Base-by-base conservation (phyloP, 1,140 invertebrate species). In the Drosophila sp. region DNA sequence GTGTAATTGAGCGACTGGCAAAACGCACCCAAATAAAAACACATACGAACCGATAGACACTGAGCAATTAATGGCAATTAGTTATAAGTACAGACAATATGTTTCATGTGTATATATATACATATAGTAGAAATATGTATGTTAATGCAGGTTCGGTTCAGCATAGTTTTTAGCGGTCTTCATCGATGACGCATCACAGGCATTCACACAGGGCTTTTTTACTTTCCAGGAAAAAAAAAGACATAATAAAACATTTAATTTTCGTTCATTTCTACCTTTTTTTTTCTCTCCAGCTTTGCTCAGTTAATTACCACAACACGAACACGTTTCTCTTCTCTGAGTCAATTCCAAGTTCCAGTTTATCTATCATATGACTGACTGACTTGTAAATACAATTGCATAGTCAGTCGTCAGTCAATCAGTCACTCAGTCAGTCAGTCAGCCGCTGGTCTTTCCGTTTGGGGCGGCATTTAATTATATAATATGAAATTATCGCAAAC, bases 1-100 rank as follows among this genome's bases (percentile, higher is more conserved):
- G 72, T 69, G 66, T 76, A 76, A 85, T 68, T 73, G 75, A 81
- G 82, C 78, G 68, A 58, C 76, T 76, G 72, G 74, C 60, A 67
- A 38, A 50, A 76, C 72, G 74, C 74, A 76, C 69, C 58, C 66
- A 64, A 69, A 76, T 76, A 76, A 64, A 70, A 75, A 80, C 57
- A 68, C 70, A 74, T 72, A 72, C 66, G 62, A 17, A 63, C 27
- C 10, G 10, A 33, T 50, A 50, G 44, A 47, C 6, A 50, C 11
- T 10, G 27, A 38, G 35, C 72, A 79, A 79, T 79, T 79, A 79
- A 72, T 68, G 47, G 47, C 76, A 79, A 79, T 79, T 79, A 72
- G 33, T 63, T 69, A 73, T 33, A 23, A 50, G 38, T 58, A 57
- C 23, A 7, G 17, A 57, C 32, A 35, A 60, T 66, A 71, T 29